phyloP scores from a whole-genome alignment of 1,140 invertebrate genomes.

The Zophobas morio region DNA sequence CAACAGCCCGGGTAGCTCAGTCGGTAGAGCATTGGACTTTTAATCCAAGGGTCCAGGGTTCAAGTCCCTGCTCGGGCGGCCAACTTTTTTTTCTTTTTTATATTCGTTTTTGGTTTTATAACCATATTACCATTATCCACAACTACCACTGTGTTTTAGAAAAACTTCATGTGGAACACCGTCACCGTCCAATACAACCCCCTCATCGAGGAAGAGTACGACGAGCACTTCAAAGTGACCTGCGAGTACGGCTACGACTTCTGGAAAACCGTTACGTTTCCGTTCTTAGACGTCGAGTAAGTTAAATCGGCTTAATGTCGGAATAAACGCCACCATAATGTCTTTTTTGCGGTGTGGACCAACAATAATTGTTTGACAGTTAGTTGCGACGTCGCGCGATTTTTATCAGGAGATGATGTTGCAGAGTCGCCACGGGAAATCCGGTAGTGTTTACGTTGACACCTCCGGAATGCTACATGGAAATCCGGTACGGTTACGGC shows the following conservation, averaged over 20 bases:
- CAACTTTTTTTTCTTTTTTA: conserved; percentile 20
- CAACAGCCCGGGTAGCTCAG: conserved; percentile 69
- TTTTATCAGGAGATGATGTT: conserved; percentile 55
- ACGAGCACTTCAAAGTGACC: conserved; percentile 96
- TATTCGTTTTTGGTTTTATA: too few species aligned
- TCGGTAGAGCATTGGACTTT: conserved; percentile 85
- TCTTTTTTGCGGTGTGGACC: conserved; percentile 8
- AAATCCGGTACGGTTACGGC: conserved; percentile 91
- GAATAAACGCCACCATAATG: conserved; percentile 19
- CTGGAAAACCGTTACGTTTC: conserved; percentile 97
- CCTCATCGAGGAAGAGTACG: conserved; percentile 93
- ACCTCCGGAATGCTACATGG: conserved; percentile 96
- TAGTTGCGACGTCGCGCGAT: neutral
- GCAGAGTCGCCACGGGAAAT: conserved; percentile 91
- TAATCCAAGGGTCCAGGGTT: conserved; percentile 86
- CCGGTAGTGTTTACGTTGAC: conserved; percentile 94
- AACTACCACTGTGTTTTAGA: conserved; percentile 69
- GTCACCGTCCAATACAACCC: conserved; percentile 95
- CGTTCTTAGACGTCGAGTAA: conserved; percentile 95
- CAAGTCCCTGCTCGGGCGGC: conserved; percentile 84
- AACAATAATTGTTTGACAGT: conserved; percentile 25
- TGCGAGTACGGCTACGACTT: conserved; percentile 97
- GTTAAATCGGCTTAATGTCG: conserved; percentile 65
- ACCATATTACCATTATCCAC: neutral
- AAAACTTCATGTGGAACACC: conserved; percentile 97